Evolutionary conservation across 1,140 invertebrate genomes (phyloP), one percentile per base, ranked within the genome.

Genomic region (Cydia pomonella): DNA sequence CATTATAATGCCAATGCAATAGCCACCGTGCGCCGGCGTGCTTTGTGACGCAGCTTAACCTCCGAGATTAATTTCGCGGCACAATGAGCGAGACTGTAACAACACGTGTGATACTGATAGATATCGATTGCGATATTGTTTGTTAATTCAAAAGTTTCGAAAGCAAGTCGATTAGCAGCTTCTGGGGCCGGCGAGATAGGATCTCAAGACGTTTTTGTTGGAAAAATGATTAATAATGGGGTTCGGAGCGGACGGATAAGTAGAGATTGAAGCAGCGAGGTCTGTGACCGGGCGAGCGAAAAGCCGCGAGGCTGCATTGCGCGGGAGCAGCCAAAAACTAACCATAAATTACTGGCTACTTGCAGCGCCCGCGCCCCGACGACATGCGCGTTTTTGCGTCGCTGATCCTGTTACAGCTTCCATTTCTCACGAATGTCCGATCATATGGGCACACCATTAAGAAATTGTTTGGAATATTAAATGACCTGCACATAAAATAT

Each of bases 291-390:
- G 82, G 80, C 75, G 78, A 64, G 79, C 83, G 84, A 84, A 87
- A 89, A 91, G 89, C 88, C 85, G 91, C 82, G 84, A 87, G 86
- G 86, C 89, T 75, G 84, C 92, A 92, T 90, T 91, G 88, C 89
- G 85, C 84, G 76, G 86, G 79, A 83, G 86, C 90, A 83, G 84
- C 90, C 92, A 92, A 92, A 93, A 93, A 93, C 92, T 92, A 92
- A 93, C 92, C 91, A 93, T 93, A 92, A 93, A 93, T 93, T 93
- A 93, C 90, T 84, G 87, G 85, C 86, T 85, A 91, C 90, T 93
- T 88, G 91, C 84, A 78, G 80, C 83, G 86, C 87, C 77, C 82
- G 85, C 82, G 87, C 76, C 80, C 85, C 81, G 87, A 84, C 85
- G 88, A 91, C 89, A 91, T 88, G 90, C 87, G 90, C 89, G 81